Evolutionary conservation across 2,888 invertebrate genomes (phyloP), one percentile per base, ranked within the genome.

Genomic region (Meteorus cinctellus): DNA sequence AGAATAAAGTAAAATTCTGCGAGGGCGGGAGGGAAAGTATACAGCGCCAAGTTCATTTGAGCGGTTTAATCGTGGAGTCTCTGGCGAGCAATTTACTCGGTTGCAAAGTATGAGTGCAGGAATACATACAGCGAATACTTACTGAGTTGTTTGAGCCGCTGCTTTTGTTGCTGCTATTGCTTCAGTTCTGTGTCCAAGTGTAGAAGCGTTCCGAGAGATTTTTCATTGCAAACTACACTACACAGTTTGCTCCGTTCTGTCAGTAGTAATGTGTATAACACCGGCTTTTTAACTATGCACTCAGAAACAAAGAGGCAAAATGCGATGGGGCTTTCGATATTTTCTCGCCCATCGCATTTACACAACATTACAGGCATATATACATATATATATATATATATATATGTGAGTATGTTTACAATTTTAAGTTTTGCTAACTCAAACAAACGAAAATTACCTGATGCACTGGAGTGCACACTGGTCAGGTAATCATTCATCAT

Each of bases 371-470:
- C n/a, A n/a, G n/a, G n/a, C n/a, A 45, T 45, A 14, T 2, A 45
- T 45, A 4, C 14, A 63, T 16, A 34, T 62, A 62, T 62, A 65
- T 36, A 31, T 34, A 34, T 41, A 41, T 62, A 45, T 41, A 63
- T 31, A 66, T 59, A 55, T 71, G 41, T 72, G 31, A 41, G 36
- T 19, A 55, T 48, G 24, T 68, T 14, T 75, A 67, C 59, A 65
- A 55, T 70, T 71, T 41, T 48, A 70, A 66, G 72, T 75, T 81
- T 81, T 55, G 55, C 81, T 82, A 86, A 86, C 83, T 84, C 84
- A 86, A 86, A 86, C 85, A 86, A 84, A 86, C 82, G 6, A 29
- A 72, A 76, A 67, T 76, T 62, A 45, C 62, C 48, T 19, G 19
- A 55, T 55, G 55, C 41, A 19, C 62, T 68, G 29, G 27, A 41